These are phyloP conservation scores for Ditylenchus weischeri DNA, from an alignment of 2,888 invertebrate species.

Conservation along the genomic window DNA sequence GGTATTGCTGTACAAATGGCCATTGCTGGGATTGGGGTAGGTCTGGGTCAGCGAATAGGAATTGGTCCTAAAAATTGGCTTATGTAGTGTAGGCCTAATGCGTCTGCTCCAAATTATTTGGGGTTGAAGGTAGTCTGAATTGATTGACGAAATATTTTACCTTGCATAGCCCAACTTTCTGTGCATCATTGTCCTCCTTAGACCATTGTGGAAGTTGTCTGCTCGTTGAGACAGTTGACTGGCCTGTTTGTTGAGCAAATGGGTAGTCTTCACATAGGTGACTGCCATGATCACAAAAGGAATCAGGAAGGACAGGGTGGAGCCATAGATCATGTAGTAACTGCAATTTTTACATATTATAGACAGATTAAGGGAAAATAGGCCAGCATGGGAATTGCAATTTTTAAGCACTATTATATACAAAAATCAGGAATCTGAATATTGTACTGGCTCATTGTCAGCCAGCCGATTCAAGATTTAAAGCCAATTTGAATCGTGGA, in stretches of 20 bases:
- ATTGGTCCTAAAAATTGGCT: not conserved
- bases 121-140: not conserved
- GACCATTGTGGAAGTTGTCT: slow-evolving; percentile 44
- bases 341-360: not conserved
- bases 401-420: too few species aligned
- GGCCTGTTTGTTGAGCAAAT: slow-evolving; percentile 69
- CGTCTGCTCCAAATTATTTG: not conserved
- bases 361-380: too few species aligned
- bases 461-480: too few species aligned
- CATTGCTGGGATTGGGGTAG: too few species aligned
- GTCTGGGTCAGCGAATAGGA: too few species aligned
- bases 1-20: too few species aligned
- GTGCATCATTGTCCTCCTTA: slow-evolving; percentile 47
- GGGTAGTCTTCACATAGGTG: slow-evolving; percentile 87
- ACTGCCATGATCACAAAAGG: slow-evolving; percentile 89
- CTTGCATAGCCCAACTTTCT: slow-evolving; percentile 45
- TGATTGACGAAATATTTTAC: slow-evolving; percentile 14
- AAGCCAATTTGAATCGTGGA: too few species aligned
- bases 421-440: too few species aligned
- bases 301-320: slow-evolving; percentile 88
- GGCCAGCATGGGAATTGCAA: too few species aligned
- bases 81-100: not conserved
- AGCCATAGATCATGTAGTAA: slow-evolving; percentile 66
- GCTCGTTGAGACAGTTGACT: slow-evolving; percentile 32
- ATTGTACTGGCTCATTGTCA: too few species aligned